Base-by-base conservation (phyloP, 1,140 invertebrate genomes). In the Leptinotarsa texana region DNA sequence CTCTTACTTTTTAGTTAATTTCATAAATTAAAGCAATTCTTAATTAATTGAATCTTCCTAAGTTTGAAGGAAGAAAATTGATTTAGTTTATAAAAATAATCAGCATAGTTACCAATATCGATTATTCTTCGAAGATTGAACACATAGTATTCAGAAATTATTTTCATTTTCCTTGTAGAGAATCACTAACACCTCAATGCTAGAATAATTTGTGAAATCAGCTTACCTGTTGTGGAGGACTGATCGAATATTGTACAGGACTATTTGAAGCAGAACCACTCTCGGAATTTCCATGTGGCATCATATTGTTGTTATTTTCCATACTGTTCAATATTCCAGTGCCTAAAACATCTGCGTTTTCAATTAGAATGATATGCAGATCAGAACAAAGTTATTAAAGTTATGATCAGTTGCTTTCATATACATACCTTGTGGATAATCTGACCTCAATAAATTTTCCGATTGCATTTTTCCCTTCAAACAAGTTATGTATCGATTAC, bases 381-480 rank as follows among this genome's bases (percentile, higher is more conserved):
- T 22, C 4, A 65, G 13, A 18, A 21, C n/a, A 17, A 42, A 63
- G 5, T 57, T 24, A 33, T 15, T 27, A 24, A 18, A 17, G 51
- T 17, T 57, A 76, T 48, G 62, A 18, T 13, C 27, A 17, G 22
- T 22, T 65, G 13, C 8, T 61, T 33, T 21, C 17, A 65, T 63
- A 33, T 57, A 63, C 74, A 62, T 69, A 88, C 88, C 88, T 80
- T 87, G 85, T 21, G 87, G 84, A 81, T 90, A 90, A 86, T 96
- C 94, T 75, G 93, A 94, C 72, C 94, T 87, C 57, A 96, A 86
- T 51, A 96, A 86, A 86, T 95, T 95, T 83, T 98, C 96, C 85
- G 96, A 97, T 85, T 97, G 96, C 95, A 98, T 98, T 88, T 98
- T 98, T 24, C 95, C 94, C 86, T 98, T 98, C 75, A 98, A 88